phyloP scores from a whole-genome alignment of 2,113 vertebrate genomes.

The Leptocoma aspasia region DNA sequence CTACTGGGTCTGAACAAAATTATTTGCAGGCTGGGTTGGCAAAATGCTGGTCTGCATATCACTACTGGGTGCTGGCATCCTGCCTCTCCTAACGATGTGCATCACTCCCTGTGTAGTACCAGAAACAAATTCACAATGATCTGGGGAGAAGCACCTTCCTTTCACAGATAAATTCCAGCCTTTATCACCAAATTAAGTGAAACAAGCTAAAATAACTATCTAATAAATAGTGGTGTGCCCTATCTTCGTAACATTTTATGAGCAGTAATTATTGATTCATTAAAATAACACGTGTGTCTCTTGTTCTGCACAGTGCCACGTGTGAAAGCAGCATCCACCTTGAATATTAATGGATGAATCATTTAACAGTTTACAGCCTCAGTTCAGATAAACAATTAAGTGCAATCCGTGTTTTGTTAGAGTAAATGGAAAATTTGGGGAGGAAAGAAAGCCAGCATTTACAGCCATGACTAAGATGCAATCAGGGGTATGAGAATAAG shows the following conservation, averaged over 20 bases:
- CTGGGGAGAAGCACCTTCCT: not conserved
- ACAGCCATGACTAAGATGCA: not conserved
- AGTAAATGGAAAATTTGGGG: not conserved
- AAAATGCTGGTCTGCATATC: not conserved
- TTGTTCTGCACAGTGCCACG: fast-evolving
- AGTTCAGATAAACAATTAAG: not conserved
- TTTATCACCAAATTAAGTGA: not conserved
- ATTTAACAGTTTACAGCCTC: not conserved
- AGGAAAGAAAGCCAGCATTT: not conserved
- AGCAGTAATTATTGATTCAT: not conserved
- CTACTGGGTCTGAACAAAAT: not conserved
- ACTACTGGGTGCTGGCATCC: not conserved
- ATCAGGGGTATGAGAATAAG: not conserved
- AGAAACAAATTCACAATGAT: not conserved
- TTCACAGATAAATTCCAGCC: not conserved
- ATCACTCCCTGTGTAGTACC: not conserved
- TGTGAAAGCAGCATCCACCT: not conserved
- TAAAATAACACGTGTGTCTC: not conserved
- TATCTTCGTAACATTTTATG: not conserved
- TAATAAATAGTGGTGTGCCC: not conserved
- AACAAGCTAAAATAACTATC: not conserved
- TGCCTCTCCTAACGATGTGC: not conserved
- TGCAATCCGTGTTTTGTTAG: not conserved
- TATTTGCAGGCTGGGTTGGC: not conserved
- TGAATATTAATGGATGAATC: constrained; percentile 1